Base-by-base conservation (phyloP, 2,888 invertebrate genomes). In the Mylabris sibirica region DNA sequence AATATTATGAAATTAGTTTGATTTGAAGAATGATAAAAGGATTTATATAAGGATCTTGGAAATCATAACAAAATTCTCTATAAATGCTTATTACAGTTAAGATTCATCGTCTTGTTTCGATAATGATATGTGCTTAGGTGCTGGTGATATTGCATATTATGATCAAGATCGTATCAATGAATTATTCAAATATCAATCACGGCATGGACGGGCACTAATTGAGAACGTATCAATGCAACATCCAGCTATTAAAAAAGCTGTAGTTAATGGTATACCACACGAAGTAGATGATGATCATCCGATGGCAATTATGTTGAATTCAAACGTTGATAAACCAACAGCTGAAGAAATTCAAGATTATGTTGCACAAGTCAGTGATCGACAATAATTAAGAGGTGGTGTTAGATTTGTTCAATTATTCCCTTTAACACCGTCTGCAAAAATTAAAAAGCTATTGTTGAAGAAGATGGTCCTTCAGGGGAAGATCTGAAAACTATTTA, bases 161-260 rank as follows among this genome's bases (percentile, higher is more conserved):
- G 88, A 89, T 71, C 84, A 86, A 17, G 88, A 88, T 44, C 82
- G 89, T 24, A 83, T 87, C 5, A 89, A 89, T 72, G 83, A 87
- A 71, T 79, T 88, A 71, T 79, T 89, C 5, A 88, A 88, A 76
- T 89, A 86, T 73, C 85, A 79, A 71, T 85, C 81, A 53, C 82
- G 86, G 81, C 88, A 88, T 78, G 87, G 89, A 5, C 72, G 80
- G 1, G 78, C 79, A 4, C 67, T 79, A 64, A 22, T 84, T 9
- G 84, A 84, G 74, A 72, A 73, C 53, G 65, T 77, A 61, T 66
- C 84, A 49, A 66, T 73, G n/a, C 60, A 70, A n/a, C 84, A 84
- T 77, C 81, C 83, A 9, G 77, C 76, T 4, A 79, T 84, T 5
- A 66, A 71, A 30, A 71, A 73, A 59, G 77, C 77, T 0, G 77